Evolutionary conservation across 2,888 invertebrate genomes (phyloP), one percentile per base, ranked within the genome.

Genomic region (Polymixis flavicincta): DNA sequence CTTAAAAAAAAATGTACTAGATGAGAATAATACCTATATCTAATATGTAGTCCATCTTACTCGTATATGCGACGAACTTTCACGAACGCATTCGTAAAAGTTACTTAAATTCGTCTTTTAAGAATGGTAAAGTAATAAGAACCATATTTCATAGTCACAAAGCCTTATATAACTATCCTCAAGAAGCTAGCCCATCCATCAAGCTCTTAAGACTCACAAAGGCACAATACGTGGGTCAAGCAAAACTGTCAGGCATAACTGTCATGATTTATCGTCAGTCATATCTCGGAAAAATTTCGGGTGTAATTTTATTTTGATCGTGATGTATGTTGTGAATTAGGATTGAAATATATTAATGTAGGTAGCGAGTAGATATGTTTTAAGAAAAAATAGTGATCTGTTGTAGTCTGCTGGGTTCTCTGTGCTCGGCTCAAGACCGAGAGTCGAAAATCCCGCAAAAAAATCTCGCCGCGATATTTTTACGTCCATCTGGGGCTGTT

Each of bases 201-300:
- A 84, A 71, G 76, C 86, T 80, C 74, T 72, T 65, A 81, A 76
- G 74, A 73, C 69, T 76, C 82, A 81, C 80, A 76, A 87, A 83
- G 84, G 88, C 76, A 82, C 85, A 85, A 81, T 87, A 83, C 79
- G 81, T 71, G 82, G 88, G 88, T 86, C 88, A 87, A 87, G 86
- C 73, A 70, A 68, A 87, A 83, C 77, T 67, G 71, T 71, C 81
- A 82, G 55, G 57, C 28, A 65, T 68, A 52, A 74, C 74, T 74
- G 83, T 76, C 74, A 80, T 82, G 82, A 83, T 87, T 84, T 86
- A 84, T 86, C 57, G 64, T 74, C 80, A 72, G 66, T 74, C 66
- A 74, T 64, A 72, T 74, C 66, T 77, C 8, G 66, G 66, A 60
- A 82, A 72, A 69, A 68, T 48, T 71, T 68, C 65, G n/a, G 37